These are phyloP conservation scores for Sander lucioperca DNA, from an alignment of 2,113 vertebrate genomes.

Conservation along the genomic window DNA sequence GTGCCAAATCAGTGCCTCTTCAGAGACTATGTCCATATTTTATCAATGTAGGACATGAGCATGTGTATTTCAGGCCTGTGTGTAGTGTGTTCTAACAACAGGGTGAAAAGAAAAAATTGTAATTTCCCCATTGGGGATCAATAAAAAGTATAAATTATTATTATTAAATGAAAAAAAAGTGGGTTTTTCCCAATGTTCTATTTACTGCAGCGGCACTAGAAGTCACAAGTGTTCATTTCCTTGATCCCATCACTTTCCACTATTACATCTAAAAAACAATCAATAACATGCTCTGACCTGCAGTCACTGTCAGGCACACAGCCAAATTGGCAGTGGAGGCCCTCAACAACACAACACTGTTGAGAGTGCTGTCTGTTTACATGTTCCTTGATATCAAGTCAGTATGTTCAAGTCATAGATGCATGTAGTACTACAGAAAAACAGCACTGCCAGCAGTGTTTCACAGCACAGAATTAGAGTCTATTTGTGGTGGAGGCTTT, in stretches of 20 bases:
- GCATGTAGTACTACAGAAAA: neutral
- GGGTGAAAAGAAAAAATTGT: too few species aligned
- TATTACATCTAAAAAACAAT: conserved; percentile 19
- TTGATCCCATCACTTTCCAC: conserved; percentile 32
- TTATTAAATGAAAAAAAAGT: neutral
- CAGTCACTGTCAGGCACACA: conserved; percentile 21
- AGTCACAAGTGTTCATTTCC: conserved; percentile 21
- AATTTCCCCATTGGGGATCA: too few species aligned
- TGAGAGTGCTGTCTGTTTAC: neutral
- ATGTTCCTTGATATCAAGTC: neutral
- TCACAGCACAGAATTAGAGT: too few species aligned
- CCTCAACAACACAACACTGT: neutral
- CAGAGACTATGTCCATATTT: too few species aligned
- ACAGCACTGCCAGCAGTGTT: too few species aligned
- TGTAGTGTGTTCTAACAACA: too few species aligned
- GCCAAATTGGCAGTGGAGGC: conserved; percentile 22
- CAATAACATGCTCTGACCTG: conserved; percentile 35
- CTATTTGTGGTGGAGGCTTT: too few species aligned
- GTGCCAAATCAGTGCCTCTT: too few species aligned
- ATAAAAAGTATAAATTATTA: too few species aligned
- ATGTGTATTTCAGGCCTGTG: too few species aligned
- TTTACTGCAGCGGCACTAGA: conserved; percentile 23
- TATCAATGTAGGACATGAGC: too few species aligned
- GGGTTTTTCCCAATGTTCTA: conserved; percentile 23
- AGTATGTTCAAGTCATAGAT: neutral